Conservation (phyloP, 2,113 vertebrate species). For the Gallinago paraguaiae region DNA sequence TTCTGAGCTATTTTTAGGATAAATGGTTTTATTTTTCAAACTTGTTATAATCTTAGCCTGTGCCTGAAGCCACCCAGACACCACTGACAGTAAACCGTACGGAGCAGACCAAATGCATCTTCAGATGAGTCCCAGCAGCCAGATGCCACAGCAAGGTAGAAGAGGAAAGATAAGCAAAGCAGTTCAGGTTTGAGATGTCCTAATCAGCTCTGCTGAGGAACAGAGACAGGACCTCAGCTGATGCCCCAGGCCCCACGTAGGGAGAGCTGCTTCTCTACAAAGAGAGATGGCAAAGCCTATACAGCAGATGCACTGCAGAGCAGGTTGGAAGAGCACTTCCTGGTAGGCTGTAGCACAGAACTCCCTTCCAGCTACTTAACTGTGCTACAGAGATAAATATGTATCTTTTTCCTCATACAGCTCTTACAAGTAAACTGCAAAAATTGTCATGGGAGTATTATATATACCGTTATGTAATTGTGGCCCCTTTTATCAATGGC, state of each 20-base stretch:
- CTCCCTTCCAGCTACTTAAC: neutral
- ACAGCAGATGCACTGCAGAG: neutral
- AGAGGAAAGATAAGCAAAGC: neutral
- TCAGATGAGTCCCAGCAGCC: neutral
- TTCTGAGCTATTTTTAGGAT: conserved; percentile 29
- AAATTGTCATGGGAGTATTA: neutral
- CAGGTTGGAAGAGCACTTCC: neutral
- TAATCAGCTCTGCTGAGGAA: neutral
- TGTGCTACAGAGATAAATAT: neutral
- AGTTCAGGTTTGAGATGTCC: neutral
- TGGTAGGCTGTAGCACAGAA: neutral
- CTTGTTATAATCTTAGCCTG: neutral
- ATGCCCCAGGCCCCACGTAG: neutral
- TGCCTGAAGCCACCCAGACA: conserved; percentile 31
- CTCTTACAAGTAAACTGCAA: neutral
- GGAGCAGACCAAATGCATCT: neutral
- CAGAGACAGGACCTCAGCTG: neutral
- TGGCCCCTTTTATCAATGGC: neutral
- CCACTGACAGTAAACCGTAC: neutral
- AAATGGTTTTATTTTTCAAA: conserved; percentile 8
- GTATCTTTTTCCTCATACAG: neutral
- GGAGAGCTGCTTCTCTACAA: neutral
- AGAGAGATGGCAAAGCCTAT: neutral
- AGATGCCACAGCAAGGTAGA: neutral
- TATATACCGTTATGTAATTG: neutral